Evolutionary conservation across 1,140 invertebrate species (phyloP).

Genomic region (Maconellicoccus hirsutus): DNA sequence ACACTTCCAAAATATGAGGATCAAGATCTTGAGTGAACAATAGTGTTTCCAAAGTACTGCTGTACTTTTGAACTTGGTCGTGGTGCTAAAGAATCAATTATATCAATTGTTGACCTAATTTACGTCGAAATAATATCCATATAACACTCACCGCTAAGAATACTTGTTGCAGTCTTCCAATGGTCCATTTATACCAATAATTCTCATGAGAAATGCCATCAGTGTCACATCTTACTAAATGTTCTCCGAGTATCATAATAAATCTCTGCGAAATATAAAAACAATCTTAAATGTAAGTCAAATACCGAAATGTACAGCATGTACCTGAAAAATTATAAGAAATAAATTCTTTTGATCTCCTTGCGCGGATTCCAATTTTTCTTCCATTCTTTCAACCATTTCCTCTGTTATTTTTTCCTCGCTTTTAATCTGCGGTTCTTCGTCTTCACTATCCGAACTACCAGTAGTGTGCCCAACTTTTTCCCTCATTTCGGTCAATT

Average conservation of each 20-base stretch:
- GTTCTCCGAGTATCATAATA: slow-evolving; percentile 95
- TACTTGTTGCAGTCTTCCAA: slow-evolving; percentile 88
- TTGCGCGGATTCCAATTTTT: slow-evolving; percentile 83
- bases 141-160: slow-evolving; percentile 70
- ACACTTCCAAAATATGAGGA: slow-evolving; percentile 89
- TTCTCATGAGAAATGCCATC: slow-evolving; percentile 87
- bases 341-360: slow-evolving; percentile 95
- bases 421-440: slow-evolving; percentile 32
- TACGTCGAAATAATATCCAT: slow-evolving; percentile 25
- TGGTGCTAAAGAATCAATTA: slow-evolving; percentile 60
- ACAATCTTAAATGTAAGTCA: not conserved
- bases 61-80: slow-evolving; percentile 95
- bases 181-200: slow-evolving; percentile 94
- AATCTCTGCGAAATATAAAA: slow-evolving; percentile 53
- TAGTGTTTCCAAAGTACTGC: slow-evolving; percentile 82
- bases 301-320: not conserved
- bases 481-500: slow-evolving; percentile 75
- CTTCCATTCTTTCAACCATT: slow-evolving; percentile 89
- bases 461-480: slow-evolving; percentile 66
- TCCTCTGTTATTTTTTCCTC: slow-evolving; percentile 74
- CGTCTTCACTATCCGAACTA: slow-evolving; percentile 60
- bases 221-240: slow-evolving; percentile 83
- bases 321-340: slow-evolving; percentile 86
- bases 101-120: slow-evolving; percentile 12
- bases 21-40: slow-evolving; percentile 94